Percentiles rank a stretch among this genome's conserved stretches.
These are phyloP conservation scores for Labia minor DNA, from an alignment of 2,888 invertebrate genomes.

Conservation along the genomic window DNA sequence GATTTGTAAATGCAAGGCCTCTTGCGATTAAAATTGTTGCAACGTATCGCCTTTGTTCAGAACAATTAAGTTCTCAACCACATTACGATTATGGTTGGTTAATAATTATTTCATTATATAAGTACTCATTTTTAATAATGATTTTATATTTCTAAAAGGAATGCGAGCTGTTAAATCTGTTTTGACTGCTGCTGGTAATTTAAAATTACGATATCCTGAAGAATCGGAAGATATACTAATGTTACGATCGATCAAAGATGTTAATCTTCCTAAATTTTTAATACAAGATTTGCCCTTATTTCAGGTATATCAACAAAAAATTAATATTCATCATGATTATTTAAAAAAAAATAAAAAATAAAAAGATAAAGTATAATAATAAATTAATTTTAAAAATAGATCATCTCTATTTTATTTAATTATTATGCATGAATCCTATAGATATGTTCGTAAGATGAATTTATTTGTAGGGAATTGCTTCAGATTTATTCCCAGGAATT, in stretches of 20 bases:
- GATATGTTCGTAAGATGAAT: not conserved
- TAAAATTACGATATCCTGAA: slow-evolving; percentile 79
- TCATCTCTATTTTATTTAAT: slow-evolving; percentile 4
- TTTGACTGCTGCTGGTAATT: slow-evolving; percentile 77
- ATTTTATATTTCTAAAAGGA: slow-evolving; percentile 36
- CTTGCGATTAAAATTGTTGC: slow-evolving; percentile 89
- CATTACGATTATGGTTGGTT: slow-evolving; percentile 83
- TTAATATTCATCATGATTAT: not conserved
- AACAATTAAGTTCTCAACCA: slow-evolving; percentile 83
- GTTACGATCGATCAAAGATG: slow-evolving; percentile 83
- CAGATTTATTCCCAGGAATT: slow-evolving; percentile 86
- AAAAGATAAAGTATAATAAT: too few species aligned
- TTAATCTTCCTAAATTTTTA: slow-evolving; percentile 87
- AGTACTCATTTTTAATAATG: not conserved
- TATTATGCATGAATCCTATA: not conserved
- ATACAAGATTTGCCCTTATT: slow-evolving; percentile 81
- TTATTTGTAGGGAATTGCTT: slow-evolving; percentile 66
- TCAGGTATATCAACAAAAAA: slow-evolving; percentile 42
- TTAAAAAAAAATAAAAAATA: not conserved
- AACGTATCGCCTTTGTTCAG: slow-evolving; percentile 84
- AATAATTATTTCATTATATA: not conserved
- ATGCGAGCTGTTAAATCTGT: slow-evolving; percentile 95
- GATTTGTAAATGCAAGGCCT: slow-evolving; percentile 78
- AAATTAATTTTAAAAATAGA: not conserved
- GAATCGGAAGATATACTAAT: slow-evolving; percentile 80